These are phyloP conservation scores for Coenobita brevimanus DNA, from an alignment of 1,140 invertebrate species.

Conservation along the genomic window DNA sequence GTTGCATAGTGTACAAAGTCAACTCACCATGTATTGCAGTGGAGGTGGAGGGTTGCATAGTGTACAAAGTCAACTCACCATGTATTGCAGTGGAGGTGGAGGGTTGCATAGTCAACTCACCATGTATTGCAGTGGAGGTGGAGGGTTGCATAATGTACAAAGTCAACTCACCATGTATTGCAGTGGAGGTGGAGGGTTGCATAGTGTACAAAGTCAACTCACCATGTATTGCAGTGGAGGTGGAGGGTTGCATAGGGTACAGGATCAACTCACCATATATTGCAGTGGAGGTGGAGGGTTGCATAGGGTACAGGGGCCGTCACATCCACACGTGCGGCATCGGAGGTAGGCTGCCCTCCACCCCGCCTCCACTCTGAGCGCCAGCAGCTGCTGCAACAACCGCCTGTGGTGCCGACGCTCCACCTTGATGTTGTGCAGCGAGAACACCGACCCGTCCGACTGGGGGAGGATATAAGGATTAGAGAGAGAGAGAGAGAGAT, in stretches of 20 bases:
- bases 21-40: too few species aligned
- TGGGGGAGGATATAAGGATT: neutral
- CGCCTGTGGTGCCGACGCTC: constrained; percentile 39
- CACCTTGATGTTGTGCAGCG: constrained; percentile 42
- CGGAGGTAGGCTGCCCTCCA: constrained; percentile 28
- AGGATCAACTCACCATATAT: constrained; percentile 32
- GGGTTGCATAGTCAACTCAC: neutral
- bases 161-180: neutral
- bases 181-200: neutral
- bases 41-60: neutral
- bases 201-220: neutral
- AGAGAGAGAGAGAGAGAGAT: too few species aligned
- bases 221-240: neutral
- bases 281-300: constrained; percentile 15
- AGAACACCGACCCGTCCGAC: constrained; percentile 53
- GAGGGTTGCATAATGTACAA: too few species aligned
- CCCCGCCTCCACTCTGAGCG: constrained; percentile 29
- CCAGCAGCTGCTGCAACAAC: constrained; percentile 46
- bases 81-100: neutral
- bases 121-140: constrained; percentile 3
- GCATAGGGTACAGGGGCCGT: constrained; percentile 37
- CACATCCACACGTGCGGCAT: constrained; percentile 29
- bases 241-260: neutral
- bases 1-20: too few species aligned
- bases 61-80: too few species aligned